Evolutionary conservation across 2,113 vertebrate species (phyloP).

Genomic region (Cyphomyrus plagiostoma): DNA sequence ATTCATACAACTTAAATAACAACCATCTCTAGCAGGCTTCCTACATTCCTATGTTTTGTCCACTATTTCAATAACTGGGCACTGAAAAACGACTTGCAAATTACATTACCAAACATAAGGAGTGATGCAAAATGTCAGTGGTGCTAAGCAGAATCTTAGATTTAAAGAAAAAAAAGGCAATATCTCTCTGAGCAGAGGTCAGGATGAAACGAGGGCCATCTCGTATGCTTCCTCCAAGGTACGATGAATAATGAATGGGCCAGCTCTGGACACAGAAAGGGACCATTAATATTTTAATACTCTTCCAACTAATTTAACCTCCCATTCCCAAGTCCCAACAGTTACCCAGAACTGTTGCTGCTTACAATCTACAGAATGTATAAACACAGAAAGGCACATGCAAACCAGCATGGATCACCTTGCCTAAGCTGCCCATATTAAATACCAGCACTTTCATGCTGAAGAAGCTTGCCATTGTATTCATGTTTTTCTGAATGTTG

Average conservation of each 20-base stretch:
- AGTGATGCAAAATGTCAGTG: conserved; percentile 43
- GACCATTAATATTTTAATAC: conserved; percentile 84
- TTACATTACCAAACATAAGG: conserved; percentile 32
- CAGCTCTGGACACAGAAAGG: conserved; percentile 72
- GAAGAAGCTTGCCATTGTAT: not conserved
- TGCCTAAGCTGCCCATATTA: not conserved
- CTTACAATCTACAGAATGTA: conserved; percentile 20
- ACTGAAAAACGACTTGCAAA: conserved; percentile 28
- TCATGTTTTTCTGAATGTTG: not conserved
- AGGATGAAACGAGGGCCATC: conserved; percentile 61
- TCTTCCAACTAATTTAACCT: conserved; percentile 56
- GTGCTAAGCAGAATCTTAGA: conserved; percentile 36
- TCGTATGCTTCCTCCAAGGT: conserved; percentile 78
- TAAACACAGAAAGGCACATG: not conserved
- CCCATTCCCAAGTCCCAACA: conserved; percentile 41
- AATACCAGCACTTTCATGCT: not conserved
- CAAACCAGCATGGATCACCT: not conserved
- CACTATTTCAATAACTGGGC: conserved; percentile 14
- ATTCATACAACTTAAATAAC: not conserved
- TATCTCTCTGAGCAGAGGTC: conserved; percentile 56
- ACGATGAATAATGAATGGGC: conserved; percentile 89
- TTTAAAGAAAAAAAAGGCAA: conserved; percentile 43
- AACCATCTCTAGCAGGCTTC: not conserved
- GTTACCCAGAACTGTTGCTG: conserved; percentile 40
- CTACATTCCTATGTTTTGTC: not conserved